Evolutionary conservation across 2,113 vertebrate genomes (phyloP).

Genomic region (Cynoglossus semilaevis): DNA sequence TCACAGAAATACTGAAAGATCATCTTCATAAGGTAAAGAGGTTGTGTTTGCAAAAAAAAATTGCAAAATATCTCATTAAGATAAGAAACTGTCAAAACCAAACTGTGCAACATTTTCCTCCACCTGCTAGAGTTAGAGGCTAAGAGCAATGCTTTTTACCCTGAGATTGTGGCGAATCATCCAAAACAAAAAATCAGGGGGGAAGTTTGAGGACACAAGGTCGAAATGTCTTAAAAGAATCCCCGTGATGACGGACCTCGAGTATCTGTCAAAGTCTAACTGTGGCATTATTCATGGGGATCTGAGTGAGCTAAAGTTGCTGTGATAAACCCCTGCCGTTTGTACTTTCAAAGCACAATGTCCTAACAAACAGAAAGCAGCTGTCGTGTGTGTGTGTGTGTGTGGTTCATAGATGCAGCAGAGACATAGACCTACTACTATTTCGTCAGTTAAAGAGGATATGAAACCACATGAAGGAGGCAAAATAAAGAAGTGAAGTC

Average conservation of each 20-base stretch:
- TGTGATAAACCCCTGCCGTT: slow-evolving; percentile 21
- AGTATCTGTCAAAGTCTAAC: not conserved
- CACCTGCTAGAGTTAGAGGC: no score
- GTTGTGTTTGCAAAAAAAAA: no score
- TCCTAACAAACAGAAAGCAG: slow-evolving; percentile 28
- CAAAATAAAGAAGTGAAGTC: slow-evolving; percentile 71
- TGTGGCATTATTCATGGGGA: not conserved
- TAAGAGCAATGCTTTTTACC: no score
- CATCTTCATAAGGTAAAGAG: no score
- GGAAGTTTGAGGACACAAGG: no score
- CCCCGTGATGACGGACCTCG: not conserved
- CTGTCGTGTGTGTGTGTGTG: slow-evolving; percentile 1
- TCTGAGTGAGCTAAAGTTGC: not conserved
- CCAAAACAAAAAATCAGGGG: no score
- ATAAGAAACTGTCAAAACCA: no score
- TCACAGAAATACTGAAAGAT: no score
- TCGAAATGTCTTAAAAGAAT: not conserved
- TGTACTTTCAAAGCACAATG: slow-evolving; percentile 17
- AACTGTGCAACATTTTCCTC: no score
- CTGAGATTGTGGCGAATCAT: no score
- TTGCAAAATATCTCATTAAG: no score
- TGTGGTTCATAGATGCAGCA: slow-evolving; percentile 19
- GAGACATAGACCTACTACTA: slow-evolving; percentile 24
- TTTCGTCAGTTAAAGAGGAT: slow-evolving; percentile 64
- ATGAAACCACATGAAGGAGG: slow-evolving; percentile 53